phyloP scores from a whole-genome alignment of 2,113 vertebrate species.

The Maccullochella peelii region DNA sequence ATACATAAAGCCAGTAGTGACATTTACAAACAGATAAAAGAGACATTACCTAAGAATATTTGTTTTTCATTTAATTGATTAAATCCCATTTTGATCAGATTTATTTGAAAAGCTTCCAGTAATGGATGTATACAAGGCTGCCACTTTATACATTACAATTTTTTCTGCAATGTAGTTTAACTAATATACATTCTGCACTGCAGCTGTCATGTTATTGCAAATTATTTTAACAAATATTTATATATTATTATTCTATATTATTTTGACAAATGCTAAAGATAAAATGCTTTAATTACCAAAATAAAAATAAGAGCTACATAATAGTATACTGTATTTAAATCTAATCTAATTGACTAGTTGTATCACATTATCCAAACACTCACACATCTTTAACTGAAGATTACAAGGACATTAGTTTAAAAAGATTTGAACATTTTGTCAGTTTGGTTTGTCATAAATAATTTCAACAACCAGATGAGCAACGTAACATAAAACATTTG shows the following conservation, averaged over 20 bases:
- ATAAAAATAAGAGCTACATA: slow-evolving; percentile 24
- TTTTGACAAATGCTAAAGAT: slow-evolving; percentile 35
- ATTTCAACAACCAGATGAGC: slow-evolving; percentile 35
- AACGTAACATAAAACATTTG: slow-evolving; percentile 36
- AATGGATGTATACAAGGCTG: background rate
- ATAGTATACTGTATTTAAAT: slow-evolving; percentile 22
- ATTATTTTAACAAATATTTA: too few species aligned
- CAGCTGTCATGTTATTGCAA: slow-evolving; percentile 21
- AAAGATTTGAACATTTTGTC: slow-evolving; percentile 43
- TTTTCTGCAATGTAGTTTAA: background rate
- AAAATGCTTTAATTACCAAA: slow-evolving; percentile 31
- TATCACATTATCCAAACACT: slow-evolving; percentile 18
- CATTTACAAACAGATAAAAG: slow-evolving; percentile 25
- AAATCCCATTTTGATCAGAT: background rate
- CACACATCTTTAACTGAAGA: slow-evolving; percentile 46
- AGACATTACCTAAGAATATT: background rate
- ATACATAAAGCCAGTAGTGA: slow-evolving; percentile 27
- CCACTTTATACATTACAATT: background rate
- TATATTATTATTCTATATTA: too few species aligned
- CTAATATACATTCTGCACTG: background rate
- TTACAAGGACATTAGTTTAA: slow-evolving; percentile 56
- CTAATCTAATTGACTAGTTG: slow-evolving; percentile 39
- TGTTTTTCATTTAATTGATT: background rate
- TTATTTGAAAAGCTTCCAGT: background rate
- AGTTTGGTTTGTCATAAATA: slow-evolving; percentile 50